A percentile compares a stretch with the other conserved stretches of the same genome.
phyloP scores from a whole-genome alignment of 2,888 invertebrate genomes.

The Creontiades dilutus region DNA sequence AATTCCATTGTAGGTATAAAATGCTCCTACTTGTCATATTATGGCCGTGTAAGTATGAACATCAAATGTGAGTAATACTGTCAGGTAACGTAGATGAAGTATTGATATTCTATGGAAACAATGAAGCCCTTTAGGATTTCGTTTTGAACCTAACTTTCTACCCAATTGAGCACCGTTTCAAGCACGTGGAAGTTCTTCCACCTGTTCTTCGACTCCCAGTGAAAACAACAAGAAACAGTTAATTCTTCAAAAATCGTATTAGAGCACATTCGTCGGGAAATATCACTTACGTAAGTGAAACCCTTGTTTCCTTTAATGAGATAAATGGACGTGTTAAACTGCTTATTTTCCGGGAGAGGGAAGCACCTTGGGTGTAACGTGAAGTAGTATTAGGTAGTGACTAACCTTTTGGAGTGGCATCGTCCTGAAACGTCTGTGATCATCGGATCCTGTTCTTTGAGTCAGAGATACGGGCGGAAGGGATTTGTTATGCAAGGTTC shows the following conservation, averaged over 20 bases:
- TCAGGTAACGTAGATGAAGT: background rate
- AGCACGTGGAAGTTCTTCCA: background rate
- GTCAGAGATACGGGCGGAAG: background rate
- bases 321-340: slow-evolving; percentile 60
- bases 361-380: slow-evolving; percentile 48
- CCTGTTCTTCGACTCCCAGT: background rate
- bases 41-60: too few species aligned
- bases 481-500: too few species aligned
- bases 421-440: background rate
- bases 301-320: slow-evolving; percentile 33
- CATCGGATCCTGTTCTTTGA: background rate
- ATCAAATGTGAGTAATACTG: background rate
- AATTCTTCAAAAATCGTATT: slow-evolving; percentile 36
- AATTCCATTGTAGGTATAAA: too few species aligned
- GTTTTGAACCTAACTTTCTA: background rate
- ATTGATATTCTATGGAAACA: background rate
- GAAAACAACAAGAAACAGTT: background rate
- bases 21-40: too few species aligned
- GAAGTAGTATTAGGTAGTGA: slow-evolving; percentile 14
- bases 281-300: slow-evolving; percentile 56
- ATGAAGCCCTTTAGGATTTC: background rate
- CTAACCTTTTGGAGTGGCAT: background rate
- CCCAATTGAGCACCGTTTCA: background rate
- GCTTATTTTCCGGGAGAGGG: slow-evolving; percentile 55
- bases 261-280: slow-evolving; percentile 35